A percentile compares a stretch with the other conserved stretches of the same genome.
phyloP scores from a whole-genome alignment of 2,797 vertebrate genomes.

The Anomalospiza imberbis region DNA sequence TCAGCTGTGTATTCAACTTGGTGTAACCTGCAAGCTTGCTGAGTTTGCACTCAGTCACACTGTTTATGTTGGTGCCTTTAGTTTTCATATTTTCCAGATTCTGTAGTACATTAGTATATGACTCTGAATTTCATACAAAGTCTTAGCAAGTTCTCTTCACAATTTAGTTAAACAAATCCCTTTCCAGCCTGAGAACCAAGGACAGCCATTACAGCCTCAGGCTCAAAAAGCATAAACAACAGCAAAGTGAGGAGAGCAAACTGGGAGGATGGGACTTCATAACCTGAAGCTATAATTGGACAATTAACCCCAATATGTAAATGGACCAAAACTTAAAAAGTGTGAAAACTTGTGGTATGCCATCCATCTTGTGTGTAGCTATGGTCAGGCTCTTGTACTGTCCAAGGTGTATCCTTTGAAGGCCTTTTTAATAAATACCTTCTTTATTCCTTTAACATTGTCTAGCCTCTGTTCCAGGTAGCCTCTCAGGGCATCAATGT shows the following conservation, averaged over 20 bases:
- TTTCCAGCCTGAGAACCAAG: neutral
- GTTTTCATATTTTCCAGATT: neutral
- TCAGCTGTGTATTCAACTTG: accelerated
- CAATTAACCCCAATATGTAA: neutral
- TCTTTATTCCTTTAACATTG: neutral
- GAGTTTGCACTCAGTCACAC: neutral
- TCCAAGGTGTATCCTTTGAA: neutral
- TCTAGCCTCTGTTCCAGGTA: neutral
- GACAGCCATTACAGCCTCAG: neutral
- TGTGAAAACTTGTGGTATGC: accelerated
- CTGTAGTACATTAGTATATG: neutral
- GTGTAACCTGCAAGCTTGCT: neutral
- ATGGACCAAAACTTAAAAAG: neutral
- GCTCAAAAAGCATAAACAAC: neutral
- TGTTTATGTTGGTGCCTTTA: neutral
- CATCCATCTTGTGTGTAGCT: neutral
- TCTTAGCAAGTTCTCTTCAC: neutral
- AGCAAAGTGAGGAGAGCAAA: neutral
- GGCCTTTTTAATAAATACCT: neutral
- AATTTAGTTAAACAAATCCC: neutral
- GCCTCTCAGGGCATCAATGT: neutral
- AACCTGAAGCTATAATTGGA: neutral
- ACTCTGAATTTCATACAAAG: neutral
- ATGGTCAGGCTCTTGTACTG: neutral
- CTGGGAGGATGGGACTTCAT: neutral